These are phyloP conservation scores for Escarpia spicata DNA, from an alignment of 2,888 invertebrate species.

Conservation along the genomic window DNA sequence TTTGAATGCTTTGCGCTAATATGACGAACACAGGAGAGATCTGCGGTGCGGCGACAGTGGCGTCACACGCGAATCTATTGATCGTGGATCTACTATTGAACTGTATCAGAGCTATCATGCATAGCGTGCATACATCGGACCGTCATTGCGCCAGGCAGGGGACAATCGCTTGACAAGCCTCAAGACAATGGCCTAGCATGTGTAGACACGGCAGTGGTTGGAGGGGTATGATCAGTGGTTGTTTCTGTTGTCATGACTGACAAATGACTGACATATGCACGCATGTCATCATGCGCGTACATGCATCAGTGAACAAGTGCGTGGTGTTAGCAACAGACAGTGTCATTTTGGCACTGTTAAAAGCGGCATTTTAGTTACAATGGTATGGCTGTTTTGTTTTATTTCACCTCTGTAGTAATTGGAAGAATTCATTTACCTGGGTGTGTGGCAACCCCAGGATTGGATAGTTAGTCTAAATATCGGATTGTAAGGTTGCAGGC, in stretches of 20 bases:
- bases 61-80: conserved; percentile 4
- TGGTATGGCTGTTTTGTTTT: not conserved
- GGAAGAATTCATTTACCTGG: not conserved
- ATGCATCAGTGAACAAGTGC: not conserved
- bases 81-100: conserved; percentile 16
- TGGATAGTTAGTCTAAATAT: not conserved
- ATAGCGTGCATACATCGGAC: not conserved
- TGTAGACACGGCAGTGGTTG: not conserved
- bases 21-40: conserved; percentile 16
- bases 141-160: not conserved
- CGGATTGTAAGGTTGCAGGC: no score
- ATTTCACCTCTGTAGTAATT: not conserved
- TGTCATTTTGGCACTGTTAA: not conserved
- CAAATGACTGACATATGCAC: not conserved
- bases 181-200: not conserved
- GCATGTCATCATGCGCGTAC: not conserved
- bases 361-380: not conserved
- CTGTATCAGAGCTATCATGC: conserved; percentile 12
- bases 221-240: not conserved
- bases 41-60: not conserved
- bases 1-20: conserved; percentile 16
- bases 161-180: not conserved
- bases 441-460: not conserved
- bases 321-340: not conserved
- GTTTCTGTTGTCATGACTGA: conserved; percentile 2